Conservation (phyloP, 2,888 invertebrate species). For the Chloroclysta siterata region DNA sequence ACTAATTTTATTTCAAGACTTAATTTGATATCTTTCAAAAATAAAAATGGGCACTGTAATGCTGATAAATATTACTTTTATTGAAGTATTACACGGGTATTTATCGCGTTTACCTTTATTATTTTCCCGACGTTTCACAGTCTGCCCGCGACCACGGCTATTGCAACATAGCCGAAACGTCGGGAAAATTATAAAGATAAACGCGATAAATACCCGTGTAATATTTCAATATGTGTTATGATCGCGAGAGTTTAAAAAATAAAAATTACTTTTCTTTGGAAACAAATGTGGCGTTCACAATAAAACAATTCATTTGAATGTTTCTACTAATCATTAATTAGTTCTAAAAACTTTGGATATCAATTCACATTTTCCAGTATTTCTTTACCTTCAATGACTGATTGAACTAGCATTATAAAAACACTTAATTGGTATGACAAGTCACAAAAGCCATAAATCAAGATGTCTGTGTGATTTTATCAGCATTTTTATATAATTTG, state of each 20-base stretch:
- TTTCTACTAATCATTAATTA: neutral
- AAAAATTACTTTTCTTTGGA: neutral
- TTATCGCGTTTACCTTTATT: too few species aligned
- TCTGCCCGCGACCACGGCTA: too few species aligned
- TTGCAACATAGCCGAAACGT: too few species aligned
- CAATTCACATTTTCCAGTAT: neutral
- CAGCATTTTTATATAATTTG: neutral
- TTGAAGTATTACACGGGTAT: too few species aligned
- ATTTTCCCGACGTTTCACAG: too few species aligned
- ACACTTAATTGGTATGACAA: neutral
- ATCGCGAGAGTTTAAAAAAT: too few species aligned
- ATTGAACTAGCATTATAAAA: neutral
- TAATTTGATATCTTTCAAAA: neutral
- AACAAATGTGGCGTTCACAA: neutral
- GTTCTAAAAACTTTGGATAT: neutral
- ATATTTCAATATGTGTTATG: too few species aligned
- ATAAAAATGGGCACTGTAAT: slow-evolving; percentile 11
- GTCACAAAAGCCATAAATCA: neutral
- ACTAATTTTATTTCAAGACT: slow-evolving; percentile 4
- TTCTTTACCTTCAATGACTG: neutral
- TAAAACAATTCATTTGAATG: neutral
- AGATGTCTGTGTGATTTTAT: neutral
- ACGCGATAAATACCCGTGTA: too few species aligned
- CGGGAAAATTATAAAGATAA: too few species aligned
- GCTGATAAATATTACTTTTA: neutral